These are phyloP conservation scores for Cirrhinus mrigala DNA, from an alignment of 2,797 vertebrate genomes.

Conservation along the genomic window DNA sequence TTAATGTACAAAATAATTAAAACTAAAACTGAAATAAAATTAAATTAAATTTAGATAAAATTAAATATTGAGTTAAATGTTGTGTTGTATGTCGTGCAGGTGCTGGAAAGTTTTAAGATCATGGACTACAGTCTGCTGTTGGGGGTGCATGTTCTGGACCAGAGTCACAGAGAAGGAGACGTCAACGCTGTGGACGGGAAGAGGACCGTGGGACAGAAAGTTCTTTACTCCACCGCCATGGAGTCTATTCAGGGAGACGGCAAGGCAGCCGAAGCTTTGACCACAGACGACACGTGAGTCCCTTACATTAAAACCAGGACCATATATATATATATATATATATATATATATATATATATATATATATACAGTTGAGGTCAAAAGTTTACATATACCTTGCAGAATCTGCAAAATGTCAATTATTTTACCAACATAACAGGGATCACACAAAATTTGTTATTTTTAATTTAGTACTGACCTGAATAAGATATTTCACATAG, in stretches of 20 bases:
- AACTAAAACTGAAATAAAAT: no score
- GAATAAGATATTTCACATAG: no score
- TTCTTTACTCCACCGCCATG: slow-evolving; percentile 97
- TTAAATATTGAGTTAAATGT: not conserved
- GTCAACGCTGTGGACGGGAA: slow-evolving; percentile 82
- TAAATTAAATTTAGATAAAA: no score
- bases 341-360: not conserved
- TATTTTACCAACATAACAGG: no score
- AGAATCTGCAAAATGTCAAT: no score
- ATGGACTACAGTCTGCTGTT: slow-evolving; percentile 98
- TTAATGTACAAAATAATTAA: no score
- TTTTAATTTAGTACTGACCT: no score
- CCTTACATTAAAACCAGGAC: not conserved
- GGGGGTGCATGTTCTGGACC: slow-evolving; percentile 91
- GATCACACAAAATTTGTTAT: no score
- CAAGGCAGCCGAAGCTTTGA: slow-evolving; percentile 86
- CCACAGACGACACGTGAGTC: slow-evolving; percentile 91
- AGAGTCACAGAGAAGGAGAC: slow-evolving; percentile 84
- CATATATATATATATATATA: not conserved
- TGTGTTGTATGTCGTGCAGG: slow-evolving; percentile 74
- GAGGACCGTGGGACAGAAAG: slow-evolving; percentile 88
- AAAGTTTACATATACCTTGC: no score
- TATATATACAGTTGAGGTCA: no score
- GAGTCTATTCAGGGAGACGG: slow-evolving; percentile 98
- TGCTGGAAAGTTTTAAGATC: slow-evolving; percentile 98